Conservation (phyloP, 2,888 invertebrate species). For the Tortricodes alternella region DNA sequence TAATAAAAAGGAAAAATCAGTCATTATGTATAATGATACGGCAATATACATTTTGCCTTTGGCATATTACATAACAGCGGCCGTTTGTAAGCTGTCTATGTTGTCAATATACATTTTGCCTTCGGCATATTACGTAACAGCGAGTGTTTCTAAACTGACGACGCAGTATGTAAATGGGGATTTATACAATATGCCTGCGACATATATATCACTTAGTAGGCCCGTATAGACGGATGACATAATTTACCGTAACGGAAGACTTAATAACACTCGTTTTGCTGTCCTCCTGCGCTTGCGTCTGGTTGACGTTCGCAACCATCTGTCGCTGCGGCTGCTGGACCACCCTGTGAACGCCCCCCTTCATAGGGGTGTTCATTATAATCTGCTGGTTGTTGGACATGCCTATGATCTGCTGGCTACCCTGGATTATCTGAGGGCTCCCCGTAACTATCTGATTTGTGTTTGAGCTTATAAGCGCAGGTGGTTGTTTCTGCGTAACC, state of each 20-base stretch:
- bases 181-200: too few species aligned
- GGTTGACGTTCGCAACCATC: slow-evolving; percentile 47
- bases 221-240: not conserved
- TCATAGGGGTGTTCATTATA: slow-evolving; percentile 67
- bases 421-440: slow-evolving; percentile 58
- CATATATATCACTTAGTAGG: not conserved
- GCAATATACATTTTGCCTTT: too few species aligned
- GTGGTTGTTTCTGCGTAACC: slow-evolving; percentile 71
- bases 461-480: slow-evolving; percentile 59
- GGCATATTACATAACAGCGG: too few species aligned
- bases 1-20: too few species aligned
- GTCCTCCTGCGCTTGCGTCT: slow-evolving; percentile 46
- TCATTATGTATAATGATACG: too few species aligned
- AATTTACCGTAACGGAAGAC: slow-evolving; percentile 47
- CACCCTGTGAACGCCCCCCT: slow-evolving; percentile 59
- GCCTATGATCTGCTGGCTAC: slow-evolving; percentile 66
- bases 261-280: slow-evolving; percentile 60
- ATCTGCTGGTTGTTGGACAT: slow-evolving; percentile 73
- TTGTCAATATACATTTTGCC: too few species aligned
- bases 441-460: slow-evolving; percentile 54
- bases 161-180: too few species aligned
- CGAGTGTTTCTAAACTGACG: too few species aligned
- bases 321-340: slow-evolving; percentile 61
- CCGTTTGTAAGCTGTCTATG: too few species aligned
- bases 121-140: too few species aligned